A percentile compares a stretch with the other conserved stretches of the same genome.
Evolutionary conservation across 2,888 invertebrate genomes (phyloP).

Genomic region (Coenonympha glycerion): DNA sequence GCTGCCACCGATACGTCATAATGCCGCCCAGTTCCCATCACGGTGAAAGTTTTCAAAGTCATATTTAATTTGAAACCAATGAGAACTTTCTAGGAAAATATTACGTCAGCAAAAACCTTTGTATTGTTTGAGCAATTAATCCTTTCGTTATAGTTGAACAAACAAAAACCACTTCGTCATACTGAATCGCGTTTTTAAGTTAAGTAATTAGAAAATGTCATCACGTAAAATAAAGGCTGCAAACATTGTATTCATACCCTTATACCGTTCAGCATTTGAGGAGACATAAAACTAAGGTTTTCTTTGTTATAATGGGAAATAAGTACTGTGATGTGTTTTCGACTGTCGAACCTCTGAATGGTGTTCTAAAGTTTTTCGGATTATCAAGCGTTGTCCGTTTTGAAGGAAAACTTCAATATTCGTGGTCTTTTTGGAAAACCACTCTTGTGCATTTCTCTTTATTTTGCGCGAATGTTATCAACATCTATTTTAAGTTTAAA

Average conservation of each 20-base stretch:
- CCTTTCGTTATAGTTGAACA: neutral
- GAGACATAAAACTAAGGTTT: neutral
- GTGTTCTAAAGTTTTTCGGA: constrained; percentile 10
- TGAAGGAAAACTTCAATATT: constrained; percentile 7
- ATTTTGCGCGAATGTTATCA: neutral
- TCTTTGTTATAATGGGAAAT: neutral
- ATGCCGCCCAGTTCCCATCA: too few relatives aligned
- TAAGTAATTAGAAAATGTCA: constrained; percentile 4
- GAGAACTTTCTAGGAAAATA: neutral
- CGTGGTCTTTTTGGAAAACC: constrained; percentile 8
- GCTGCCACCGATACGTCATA: too few relatives aligned
- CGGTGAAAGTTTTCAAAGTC: neutral
- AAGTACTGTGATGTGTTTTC: constrained; percentile 3
- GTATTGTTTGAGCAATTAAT: too few relatives aligned
- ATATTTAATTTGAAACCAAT: neutral
- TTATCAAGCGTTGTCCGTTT: constrained; percentile 10
- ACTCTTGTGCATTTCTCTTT: constrained; percentile 1
- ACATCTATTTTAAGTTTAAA: constrained; percentile 2
- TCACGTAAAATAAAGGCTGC: neutral
- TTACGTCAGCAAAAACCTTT: neutral
- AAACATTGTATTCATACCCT: neutral
- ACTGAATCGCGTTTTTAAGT: neutral
- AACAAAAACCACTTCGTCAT: neutral
- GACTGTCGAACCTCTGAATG: constrained; percentile 11
- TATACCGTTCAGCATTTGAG: neutral